These are phyloP conservation scores for Hydrophis major DNA, from an alignment of 2,797 vertebrate genomes.

Conservation along the genomic window DNA sequence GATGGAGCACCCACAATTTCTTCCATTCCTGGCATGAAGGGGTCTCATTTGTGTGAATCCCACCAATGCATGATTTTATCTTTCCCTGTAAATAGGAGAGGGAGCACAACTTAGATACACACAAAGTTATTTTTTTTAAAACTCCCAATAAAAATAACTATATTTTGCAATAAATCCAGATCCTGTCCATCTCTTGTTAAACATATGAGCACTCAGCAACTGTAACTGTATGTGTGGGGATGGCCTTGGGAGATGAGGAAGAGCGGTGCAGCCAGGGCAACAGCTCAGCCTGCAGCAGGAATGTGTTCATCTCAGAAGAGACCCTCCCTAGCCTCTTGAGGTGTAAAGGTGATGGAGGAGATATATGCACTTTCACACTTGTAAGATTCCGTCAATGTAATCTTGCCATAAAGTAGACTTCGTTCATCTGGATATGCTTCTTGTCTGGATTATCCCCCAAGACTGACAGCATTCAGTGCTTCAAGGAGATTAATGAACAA, in stretches of 20 bases:
- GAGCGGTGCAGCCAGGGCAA: neutral
- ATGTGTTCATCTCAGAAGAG: neutral
- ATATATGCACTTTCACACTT: neutral
- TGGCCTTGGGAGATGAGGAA: neutral
- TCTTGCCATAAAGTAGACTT: neutral
- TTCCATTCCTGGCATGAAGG: neutral
- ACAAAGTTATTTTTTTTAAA: neutral
- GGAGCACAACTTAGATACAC: neutral
- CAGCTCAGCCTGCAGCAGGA: neutral
- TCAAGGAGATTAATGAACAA: neutral
- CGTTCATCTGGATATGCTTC: neutral
- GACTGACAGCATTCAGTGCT: neutral
- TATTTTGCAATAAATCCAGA: neutral
- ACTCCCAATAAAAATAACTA: neutral
- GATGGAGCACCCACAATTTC: too few relatives aligned
- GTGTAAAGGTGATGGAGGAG: neutral
- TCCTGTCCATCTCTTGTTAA: neutral
- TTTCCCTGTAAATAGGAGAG: neutral
- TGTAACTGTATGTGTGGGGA: neutral
- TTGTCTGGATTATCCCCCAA: neutral
- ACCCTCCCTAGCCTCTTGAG: neutral
- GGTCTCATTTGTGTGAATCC: neutral
- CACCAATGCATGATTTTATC: neutral
- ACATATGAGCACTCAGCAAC: neutral
- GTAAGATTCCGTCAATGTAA: neutral